Conservation (phyloP, 2,797 vertebrate genomes). For the Pseudochirops corinnae region DNA sequence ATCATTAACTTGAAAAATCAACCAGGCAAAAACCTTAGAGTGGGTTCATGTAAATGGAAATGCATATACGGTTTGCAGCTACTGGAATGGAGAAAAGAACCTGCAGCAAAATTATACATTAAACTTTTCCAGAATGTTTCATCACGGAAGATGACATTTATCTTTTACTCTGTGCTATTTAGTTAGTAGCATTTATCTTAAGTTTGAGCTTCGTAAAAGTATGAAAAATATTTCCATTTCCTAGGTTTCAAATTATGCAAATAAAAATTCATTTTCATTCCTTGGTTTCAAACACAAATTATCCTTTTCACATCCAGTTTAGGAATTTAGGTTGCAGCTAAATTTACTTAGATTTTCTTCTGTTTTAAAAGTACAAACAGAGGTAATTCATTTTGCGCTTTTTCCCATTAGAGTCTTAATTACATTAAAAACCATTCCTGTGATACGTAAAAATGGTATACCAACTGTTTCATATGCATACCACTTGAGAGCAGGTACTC, state of each 20-base stretch:
- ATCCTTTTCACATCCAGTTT: slow-evolving; percentile 22
- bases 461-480: background rate
- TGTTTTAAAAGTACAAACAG: slow-evolving; percentile 59
- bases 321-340: slow-evolving; percentile 55
- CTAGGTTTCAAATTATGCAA: slow-evolving; percentile 68
- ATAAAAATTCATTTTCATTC: slow-evolving; percentile 59
- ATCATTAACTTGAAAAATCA: slow-evolving; percentile 85
- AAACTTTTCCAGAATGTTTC: slow-evolving; percentile 42
- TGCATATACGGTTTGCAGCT: slow-evolving; percentile 70
- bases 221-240: slow-evolving; percentile 55
- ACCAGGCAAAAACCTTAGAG: slow-evolving; percentile 76
- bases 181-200: slow-evolving; percentile 53
- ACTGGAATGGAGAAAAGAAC: slow-evolving; percentile 44
- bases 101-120: slow-evolving; percentile 56
- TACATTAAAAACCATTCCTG: slow-evolving; percentile 2
- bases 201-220: background rate
- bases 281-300: slow-evolving; percentile 52
- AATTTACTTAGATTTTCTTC: slow-evolving; percentile 60
- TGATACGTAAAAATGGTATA: background rate
- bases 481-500: background rate
- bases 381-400: slow-evolving; percentile 55
- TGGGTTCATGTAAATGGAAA: slow-evolving; percentile 77
- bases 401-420: slow-evolving; percentile 32
- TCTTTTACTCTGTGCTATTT: background rate
- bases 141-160: slow-evolving; percentile 39